Conservation (phyloP, 2,888 invertebrate species). For the Thyatira batis region DNA sequence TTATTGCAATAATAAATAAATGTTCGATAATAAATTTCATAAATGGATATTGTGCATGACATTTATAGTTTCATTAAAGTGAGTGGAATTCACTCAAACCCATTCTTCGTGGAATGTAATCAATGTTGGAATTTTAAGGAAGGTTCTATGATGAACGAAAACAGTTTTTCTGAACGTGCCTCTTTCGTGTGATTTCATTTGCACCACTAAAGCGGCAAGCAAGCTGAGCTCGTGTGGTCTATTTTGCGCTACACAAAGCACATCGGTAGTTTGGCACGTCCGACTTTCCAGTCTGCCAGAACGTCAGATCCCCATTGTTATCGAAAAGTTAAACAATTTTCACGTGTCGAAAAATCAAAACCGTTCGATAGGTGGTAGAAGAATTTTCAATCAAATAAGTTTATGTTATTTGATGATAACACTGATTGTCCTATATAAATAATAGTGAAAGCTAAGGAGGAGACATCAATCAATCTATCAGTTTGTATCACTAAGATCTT, state of each 20-base stretch:
- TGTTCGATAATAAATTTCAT: neutral
- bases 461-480: neutral
- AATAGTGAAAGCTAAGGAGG: neutral
- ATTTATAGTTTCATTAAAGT: neutral
- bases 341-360: conserved; percentile 46
- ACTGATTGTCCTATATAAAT: neutral
- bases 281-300: conserved; percentile 41
- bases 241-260: conserved; percentile 55
- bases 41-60: neutral
- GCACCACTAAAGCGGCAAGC: conserved; percentile 28
- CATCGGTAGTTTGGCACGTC: conserved; percentile 60
- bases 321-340: conserved; percentile 52
- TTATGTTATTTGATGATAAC: too few relatives aligned
- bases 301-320: conserved; percentile 53
- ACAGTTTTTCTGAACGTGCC: neutral
- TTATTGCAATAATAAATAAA: conserved; percentile 24
- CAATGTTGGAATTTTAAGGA: neutral
- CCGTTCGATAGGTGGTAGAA: conserved; percentile 4
- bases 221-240: conserved; percentile 35
- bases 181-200: conserved; percentile 9
- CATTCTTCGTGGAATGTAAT: neutral
- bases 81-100: neutral
- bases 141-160: neutral
- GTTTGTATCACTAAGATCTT: too few relatives aligned
- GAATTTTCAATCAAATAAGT: neutral